Base-by-base conservation (phyloP, 2,888 invertebrate species). In the Mythimna lalbum region DNA sequence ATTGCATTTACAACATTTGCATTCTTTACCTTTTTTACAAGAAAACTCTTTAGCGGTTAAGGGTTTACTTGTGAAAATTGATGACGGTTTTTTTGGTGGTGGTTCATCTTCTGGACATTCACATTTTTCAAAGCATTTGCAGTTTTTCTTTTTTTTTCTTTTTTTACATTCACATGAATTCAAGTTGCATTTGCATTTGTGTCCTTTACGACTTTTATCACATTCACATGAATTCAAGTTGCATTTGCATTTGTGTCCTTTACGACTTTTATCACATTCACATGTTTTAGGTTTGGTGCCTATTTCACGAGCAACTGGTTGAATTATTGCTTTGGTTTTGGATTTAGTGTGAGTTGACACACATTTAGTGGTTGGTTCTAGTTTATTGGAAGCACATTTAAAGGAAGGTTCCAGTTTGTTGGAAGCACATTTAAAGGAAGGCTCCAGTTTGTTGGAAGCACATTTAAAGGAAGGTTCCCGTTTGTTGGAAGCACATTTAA, bases 211-310 rank as follows among this genome's bases (percentile, higher is more conserved):
- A n/a, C 17, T 21, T 12, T 33, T 47, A 17, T 70, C 82, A 80
- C 89, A 88, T 83, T 86, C 81, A 59, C 81, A 82, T 61, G 50
- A 5, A 36, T 23, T 50, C 31, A 21, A 19, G 21, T 49, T n/a
- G n/a, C 64, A 21, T 61, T 64, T 61, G 14, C 59, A 50, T 61
- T 62, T 61, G 56, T 76, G 69, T 27, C 56, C 50, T 55, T 73
- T 71, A 53, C 57, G 6, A n/a, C 17, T 21, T 12, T 33, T 47
- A 17, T 70, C 82, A 80, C 89, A 88, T 83, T 86, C 81, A 59
- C 81, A 82, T 9, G 82, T 78, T 63, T 60, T 77, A 14, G 65
- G 33, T 53, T 23, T 60, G 12, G 62, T 75, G 14, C 74, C 72
- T 31, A 56, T 55, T 47, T 77, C 60, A 56, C 67, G 73, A 66